phyloP scores from a whole-genome alignment of 2,113 vertebrate species.

The Narcine bancroftii region DNA sequence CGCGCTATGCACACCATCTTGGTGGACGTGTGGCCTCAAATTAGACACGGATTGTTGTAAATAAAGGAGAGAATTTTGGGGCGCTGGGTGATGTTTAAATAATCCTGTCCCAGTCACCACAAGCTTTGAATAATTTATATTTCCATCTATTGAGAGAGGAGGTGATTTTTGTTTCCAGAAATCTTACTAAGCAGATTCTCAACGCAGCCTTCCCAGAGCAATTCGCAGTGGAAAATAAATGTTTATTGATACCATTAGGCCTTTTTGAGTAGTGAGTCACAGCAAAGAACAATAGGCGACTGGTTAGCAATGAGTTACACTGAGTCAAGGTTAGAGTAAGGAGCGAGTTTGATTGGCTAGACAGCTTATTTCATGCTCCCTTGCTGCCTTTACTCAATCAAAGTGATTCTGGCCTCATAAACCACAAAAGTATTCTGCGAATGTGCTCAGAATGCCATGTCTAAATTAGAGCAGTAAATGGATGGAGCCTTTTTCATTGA shows the following conservation, averaged over 20 bases:
- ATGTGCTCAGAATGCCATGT: background rate
- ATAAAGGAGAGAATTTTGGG: background rate
- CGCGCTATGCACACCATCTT: background rate
- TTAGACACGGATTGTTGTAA: background rate
- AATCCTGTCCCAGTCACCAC: background rate
- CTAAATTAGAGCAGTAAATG: background rate
- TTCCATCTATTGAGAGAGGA: background rate
- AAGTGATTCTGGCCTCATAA: background rate
- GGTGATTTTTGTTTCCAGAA: background rate
- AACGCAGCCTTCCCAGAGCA: background rate
- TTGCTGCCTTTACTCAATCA: background rate
- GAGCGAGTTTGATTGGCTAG: background rate
- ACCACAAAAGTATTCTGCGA: background rate
- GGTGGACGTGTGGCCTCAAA: background rate
- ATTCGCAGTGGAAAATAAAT: background rate
- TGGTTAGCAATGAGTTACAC: slow-evolving; percentile 4
- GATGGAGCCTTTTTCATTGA: background rate
- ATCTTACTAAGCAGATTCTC: background rate
- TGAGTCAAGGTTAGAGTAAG: background rate
- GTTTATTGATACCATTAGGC: background rate
- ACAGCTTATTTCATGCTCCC: background rate
- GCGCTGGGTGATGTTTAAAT: background rate
- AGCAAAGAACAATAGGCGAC: background rate
- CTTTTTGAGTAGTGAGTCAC: background rate
- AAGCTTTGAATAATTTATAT: background rate